A percentile compares a stretch with the other conserved stretches of the same genome.
phyloP scores from a whole-genome alignment of 23 tunicate genomes.

The Styela plicata region DNA sequence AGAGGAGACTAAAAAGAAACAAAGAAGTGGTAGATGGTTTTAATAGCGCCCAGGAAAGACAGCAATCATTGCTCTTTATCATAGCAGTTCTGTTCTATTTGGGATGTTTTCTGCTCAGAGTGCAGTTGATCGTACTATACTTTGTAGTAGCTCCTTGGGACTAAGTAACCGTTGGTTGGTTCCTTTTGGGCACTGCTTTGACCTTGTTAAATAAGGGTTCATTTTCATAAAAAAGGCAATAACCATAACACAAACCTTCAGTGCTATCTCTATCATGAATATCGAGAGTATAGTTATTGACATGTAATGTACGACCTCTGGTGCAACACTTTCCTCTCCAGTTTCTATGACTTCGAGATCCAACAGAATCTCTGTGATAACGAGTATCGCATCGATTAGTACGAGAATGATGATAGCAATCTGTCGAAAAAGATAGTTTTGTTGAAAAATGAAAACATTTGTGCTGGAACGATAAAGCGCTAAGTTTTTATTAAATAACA shows the following conservation, averaged over 20 bases:
- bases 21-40: no score
- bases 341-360: constrained; percentile 36
- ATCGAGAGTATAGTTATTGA: constrained; percentile 62
- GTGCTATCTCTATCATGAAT: constrained; percentile 73
- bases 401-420: constrained; percentile 57
- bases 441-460: constrained; percentile 50
- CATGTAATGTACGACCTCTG: constrained; percentile 57
- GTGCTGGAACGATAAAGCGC: constrained; percentile 69
- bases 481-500: constrained; percentile 11
- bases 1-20: no score
- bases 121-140: no score
- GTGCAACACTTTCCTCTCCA: constrained; percentile 31
- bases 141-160: no score
- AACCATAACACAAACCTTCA: constrained; percentile 39
- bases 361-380: constrained; percentile 48
- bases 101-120: no score
- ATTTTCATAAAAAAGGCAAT: no score
- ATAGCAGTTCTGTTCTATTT: no score
- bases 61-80: no score
- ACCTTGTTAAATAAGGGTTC: no score
- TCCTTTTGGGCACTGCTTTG: no score
- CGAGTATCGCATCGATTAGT: constrained; percentile 48
- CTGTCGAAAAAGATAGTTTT: constrained; percentile 29
- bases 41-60: no score
- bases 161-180: no score